Base-by-base conservation (phyloP, 2,888 invertebrate species). In the Allygus modestus region DNA sequence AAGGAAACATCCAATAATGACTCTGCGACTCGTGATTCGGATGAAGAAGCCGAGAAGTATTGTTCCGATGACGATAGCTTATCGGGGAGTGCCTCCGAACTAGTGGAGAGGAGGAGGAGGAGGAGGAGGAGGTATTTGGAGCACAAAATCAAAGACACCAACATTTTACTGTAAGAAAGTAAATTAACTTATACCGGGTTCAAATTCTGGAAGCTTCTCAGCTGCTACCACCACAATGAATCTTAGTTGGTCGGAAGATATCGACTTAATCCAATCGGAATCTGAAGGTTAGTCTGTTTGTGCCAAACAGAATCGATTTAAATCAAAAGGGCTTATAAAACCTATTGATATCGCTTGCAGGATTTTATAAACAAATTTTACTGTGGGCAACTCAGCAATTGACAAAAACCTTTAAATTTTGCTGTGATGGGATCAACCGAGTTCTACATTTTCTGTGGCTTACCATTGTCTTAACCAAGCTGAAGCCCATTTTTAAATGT, bases 1-100 rank as follows among this genome's bases (percentile, higher is more conserved):
- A 89, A 88, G 41, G 89, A 89, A 83, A 88, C 88, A 11, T 88
- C 88, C 4, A 88, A 89, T 79, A 88, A 88, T n/a, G 88, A 88
- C 41, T 81, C 84, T n/a, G 86, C 75, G 9, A 85, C 81, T 81
- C 86, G 82, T 31, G 85, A 85, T 54, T 86, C 86, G 0, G 85
- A 85, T 26, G 85, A 85, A 28, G 86, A 87, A 58, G 84, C 54
- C 15, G 82, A 77, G 26, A 77, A 61, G 17, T 84, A 58, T n/a
- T 82, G 65, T 46, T 84, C 84, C 7, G 79, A 79, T 71, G 84
- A 84, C 23, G 84, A 81, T 11, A 84, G 84, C 37, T 81, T 81
- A 23, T 81, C 84, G 15, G 84, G 84, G 20, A 84, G 84, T 69
- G 81, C 79, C 26, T 84, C 84, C 0, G 84, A 84, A 71, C 26